Base-by-base conservation (phyloP, 1,140 invertebrate species). In the Protaetia brevitarsis region DNA sequence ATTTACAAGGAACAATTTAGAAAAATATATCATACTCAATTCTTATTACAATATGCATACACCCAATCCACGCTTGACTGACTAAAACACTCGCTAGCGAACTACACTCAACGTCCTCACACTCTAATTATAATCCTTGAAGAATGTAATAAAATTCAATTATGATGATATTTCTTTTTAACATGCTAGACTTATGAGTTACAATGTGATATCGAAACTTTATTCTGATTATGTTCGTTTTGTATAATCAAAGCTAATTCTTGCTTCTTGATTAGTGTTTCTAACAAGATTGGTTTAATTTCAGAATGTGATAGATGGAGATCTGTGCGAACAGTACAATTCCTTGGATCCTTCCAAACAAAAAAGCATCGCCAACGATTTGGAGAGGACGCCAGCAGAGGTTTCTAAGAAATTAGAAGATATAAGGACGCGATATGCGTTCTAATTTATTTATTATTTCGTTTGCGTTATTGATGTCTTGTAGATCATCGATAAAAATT, bases 271-370 rank as follows among this genome's bases (percentile, higher is more conserved):
- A n/a, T 59, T 59, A 3, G 8, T 59, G 63, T 13, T 19, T 27
- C 34, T 56, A 63, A 41, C 64, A 31, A 37, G n/a, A 26, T 61
- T 26, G 8, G 41, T 45, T 41, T 51, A 63, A 37, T 70, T 66
- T 63, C 63, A 95, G 87, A 97, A 96, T 83, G 95, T 99, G 0
- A 93, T 99, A 68, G 98, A 99, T 80, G 98, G 98, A 3, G 98
- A 99, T 80, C 82, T 99, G 2, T 99, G 98, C 79, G 98, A 99
- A 81, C 96, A 99, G 80, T 99, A 96, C 78, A 97, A 97, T 76
- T 97, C 96, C 0, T 87, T 99, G 67, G 97, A 99, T 72, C 84
- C 89, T 0, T 80, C 82, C 0, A 99, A 98, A 79, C 98, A 99
- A 75, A 97, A 97, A 74, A 91, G 89, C 66, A 98, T 99, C 64